These are phyloP conservation scores for fruit fly (Drosophila melanogaster) DNA, from an alignment of 1,140 invertebrate species.

Conservation along the genomic window Release_6_plus_ISO1_MT NT_033777.3:6783001-6783500, in stretches of 20 bases:
- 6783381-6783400: neutral
- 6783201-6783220: slow-evolving; percentile 42
- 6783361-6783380: neutral
- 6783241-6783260: slow-evolving; percentile 82
- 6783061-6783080: slow-evolving; percentile 72
- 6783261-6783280: slow-evolving; percentile 28
- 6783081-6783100: slow-evolving; percentile 47
- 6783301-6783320: slow-evolving; percentile 21
- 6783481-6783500: too few species aligned
- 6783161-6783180: slow-evolving; percentile 77
- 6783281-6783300: slow-evolving; percentile 7
- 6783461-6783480: too few species aligned
- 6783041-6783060: slow-evolving; percentile 78
- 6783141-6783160: slow-evolving; percentile 45
- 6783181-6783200: slow-evolving; percentile 53
- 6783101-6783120: slow-evolving; percentile 60
- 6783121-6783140: slow-evolving; percentile 37
- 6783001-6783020: slow-evolving; percentile 78
- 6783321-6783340: slow-evolving; percentile 66
- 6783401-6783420: neutral
- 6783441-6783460: too few species aligned
- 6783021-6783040: slow-evolving; percentile 31
- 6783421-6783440: neutral
- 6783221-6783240: slow-evolving; percentile 79
- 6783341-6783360: slow-evolving; percentile 42